Evolutionary conservation across 2,113 vertebrate genomes (phyloP).

Genomic region (Petaurus breviceps): DNA sequence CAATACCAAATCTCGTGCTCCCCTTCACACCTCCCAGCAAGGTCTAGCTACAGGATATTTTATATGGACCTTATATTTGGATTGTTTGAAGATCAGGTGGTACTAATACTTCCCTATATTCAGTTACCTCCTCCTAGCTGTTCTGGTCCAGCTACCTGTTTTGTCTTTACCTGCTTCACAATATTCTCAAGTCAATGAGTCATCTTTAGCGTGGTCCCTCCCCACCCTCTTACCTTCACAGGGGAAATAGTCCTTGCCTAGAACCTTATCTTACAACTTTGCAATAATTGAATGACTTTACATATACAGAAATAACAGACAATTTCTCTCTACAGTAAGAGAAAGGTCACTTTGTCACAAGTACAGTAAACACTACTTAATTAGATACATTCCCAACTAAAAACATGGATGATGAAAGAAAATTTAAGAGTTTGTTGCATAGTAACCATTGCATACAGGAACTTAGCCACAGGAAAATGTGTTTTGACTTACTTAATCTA

Average conservation of each 20-base stretch:
- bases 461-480: background rate
- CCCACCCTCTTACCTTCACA: background rate
- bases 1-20: background rate
- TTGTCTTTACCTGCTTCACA: background rate
- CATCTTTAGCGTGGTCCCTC: background rate
- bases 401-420: conserved; percentile 60
- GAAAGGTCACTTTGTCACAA: background rate
- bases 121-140: background rate
- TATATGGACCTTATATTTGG: background rate
- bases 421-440: conserved; percentile 39
- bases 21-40: background rate
- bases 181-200: background rate
- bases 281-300: background rate
- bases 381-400: conserved; percentile 39
- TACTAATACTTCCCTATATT: background rate
- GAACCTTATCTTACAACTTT: background rate
- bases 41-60: background rate
- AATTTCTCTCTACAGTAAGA: background rate
- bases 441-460: conserved; percentile 41
- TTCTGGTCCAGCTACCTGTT: background rate
- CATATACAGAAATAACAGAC: background rate
- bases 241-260: background rate
- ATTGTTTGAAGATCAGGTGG: background rate
- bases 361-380: conserved; percentile 31
- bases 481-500: conserved; percentile 38